Conservation (phyloP, 1,140 invertebrate species). For the Mercenaria mercenaria region DNA sequence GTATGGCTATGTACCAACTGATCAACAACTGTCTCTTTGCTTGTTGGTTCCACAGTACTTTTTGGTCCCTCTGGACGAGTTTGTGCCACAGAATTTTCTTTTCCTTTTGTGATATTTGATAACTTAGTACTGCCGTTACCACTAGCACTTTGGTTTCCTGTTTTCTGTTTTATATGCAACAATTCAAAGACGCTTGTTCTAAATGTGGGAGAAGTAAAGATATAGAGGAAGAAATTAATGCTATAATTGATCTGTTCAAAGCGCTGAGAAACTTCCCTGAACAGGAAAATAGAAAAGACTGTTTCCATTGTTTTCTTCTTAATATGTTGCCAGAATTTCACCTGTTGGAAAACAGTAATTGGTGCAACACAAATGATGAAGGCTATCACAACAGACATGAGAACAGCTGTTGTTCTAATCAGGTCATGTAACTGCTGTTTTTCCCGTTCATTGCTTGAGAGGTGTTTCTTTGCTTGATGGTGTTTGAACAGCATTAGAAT, state of each 20-base stretch:
- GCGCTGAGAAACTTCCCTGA: constrained; percentile 15
- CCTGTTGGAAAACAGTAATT: constrained; percentile 51
- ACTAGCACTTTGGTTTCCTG: no score
- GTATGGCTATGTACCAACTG: no score
- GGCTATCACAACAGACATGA: constrained; percentile 48
- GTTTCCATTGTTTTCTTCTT: neutral
- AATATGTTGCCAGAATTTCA: neutral
- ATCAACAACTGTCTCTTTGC: no score
- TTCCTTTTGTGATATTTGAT: no score
- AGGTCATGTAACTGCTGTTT: constrained; percentile 32
- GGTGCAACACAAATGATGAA: constrained; percentile 59
- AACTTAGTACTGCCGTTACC: no score
- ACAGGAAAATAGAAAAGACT: neutral
- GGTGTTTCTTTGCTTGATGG: neutral
- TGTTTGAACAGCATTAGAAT: constrained; percentile 4
- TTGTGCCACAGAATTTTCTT: no score
- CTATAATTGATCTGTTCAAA: constrained; percentile 52
- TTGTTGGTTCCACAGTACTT: no score
- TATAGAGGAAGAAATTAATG: constrained; percentile 60
- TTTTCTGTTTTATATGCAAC: neutral
- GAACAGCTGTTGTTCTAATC: constrained; percentile 29
- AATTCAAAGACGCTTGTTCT: neutral
- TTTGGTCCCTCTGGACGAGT: no score
- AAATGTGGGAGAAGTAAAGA: constrained; percentile 31
- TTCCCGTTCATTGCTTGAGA: neutral